phyloP scores from a whole-genome alignment of 2,113 vertebrate genomes.

The Kryptolebias marmoratus region DNA sequence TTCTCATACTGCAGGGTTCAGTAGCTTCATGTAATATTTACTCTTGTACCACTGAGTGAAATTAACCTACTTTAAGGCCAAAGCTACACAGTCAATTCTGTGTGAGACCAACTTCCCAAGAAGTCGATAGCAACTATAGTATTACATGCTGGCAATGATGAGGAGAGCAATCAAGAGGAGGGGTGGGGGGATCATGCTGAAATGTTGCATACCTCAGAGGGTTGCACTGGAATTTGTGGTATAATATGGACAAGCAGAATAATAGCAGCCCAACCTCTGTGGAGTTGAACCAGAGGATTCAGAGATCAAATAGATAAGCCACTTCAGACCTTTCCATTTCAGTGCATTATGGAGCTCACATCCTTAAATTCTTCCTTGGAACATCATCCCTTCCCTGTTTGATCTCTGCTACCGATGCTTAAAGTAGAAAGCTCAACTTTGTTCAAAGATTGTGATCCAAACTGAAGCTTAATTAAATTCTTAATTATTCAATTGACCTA shows the following conservation, averaged over 20 bases:
- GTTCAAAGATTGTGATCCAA: slow-evolving; percentile 61
- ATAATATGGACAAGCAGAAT: slow-evolving; percentile 60
- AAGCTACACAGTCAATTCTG: slow-evolving; percentile 69
- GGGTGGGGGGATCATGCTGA: slow-evolving; percentile 46
- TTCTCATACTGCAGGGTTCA: slow-evolving; percentile 60
- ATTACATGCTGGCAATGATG: slow-evolving; percentile 76
- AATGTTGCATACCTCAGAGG: slow-evolving; percentile 69
- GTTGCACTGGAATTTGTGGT: slow-evolving; percentile 57
- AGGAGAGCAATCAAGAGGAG: slow-evolving; percentile 60
- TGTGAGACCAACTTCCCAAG: slow-evolving; percentile 53
- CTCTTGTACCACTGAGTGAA: slow-evolving; percentile 71
- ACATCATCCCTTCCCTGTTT: slow-evolving; percentile 61
- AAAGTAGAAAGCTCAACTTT: slow-evolving; percentile 34
- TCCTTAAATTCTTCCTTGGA: slow-evolving; percentile 55
- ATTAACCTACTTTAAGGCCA: slow-evolving; percentile 75
- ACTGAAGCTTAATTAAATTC: slow-evolving; percentile 69
- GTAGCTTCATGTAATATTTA: slow-evolving; percentile 73
- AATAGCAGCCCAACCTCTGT: slow-evolving; percentile 61
- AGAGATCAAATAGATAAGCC: slow-evolving; percentile 73
- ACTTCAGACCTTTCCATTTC: slow-evolving; percentile 70
- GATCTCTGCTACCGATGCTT: slow-evolving; percentile 57
- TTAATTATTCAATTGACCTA: slow-evolving; percentile 75
- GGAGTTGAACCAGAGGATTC: slow-evolving; percentile 69
- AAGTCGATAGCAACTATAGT: slow-evolving; percentile 79
- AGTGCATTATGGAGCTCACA: slow-evolving; percentile 62